Evolutionary conservation across 2,888 invertebrate genomes (phyloP).

Genomic region (Nemotelus nigrinus): DNA sequence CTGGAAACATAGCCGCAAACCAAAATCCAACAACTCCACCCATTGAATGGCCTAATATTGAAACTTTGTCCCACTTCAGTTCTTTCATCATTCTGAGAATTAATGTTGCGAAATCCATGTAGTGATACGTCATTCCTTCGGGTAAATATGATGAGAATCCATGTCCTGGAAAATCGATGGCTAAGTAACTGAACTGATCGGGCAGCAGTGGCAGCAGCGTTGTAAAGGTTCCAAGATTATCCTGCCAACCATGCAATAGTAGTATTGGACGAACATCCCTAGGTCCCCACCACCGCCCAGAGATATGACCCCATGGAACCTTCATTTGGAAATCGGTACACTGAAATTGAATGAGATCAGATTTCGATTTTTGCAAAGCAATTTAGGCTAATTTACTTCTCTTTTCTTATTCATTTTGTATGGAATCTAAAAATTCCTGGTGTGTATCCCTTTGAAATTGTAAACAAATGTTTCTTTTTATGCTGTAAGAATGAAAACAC

Average conservation of each 20-base stretch:
- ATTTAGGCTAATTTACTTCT: neutral
- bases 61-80: slow-evolving; percentile 76
- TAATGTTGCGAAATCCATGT: slow-evolving; percentile 64
- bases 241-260: slow-evolving; percentile 81
- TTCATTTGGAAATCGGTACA: slow-evolving; percentile 74
- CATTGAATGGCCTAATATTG: slow-evolving; percentile 76
- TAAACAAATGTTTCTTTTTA: too few relatives aligned
- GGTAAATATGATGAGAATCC: slow-evolving; percentile 76
- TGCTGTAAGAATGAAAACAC: too few relatives aligned
- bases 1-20: slow-evolving; percentile 70
- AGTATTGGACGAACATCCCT: slow-evolving; percentile 73
- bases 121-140: slow-evolving; percentile 67
- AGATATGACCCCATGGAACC: slow-evolving; percentile 75
- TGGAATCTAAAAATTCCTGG: too few relatives aligned
- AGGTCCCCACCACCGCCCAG: slow-evolving; percentile 78
- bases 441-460: too few relatives aligned
- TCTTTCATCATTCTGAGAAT: slow-evolving; percentile 71
- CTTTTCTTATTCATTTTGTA: neutral
- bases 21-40: slow-evolving; percentile 72
- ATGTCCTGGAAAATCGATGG: slow-evolving; percentile 78
- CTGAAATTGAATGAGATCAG: slow-evolving; percentile 53
- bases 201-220: slow-evolving; percentile 71
- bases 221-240: slow-evolving; percentile 81
- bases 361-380: slow-evolving; percentile 1
- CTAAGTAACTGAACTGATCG: slow-evolving; percentile 67